Evolutionary conservation across 1,140 invertebrate species (phyloP), one percentile per base, ranked within the genome.

Genomic region (Hylaeus anthracinus): DNA sequence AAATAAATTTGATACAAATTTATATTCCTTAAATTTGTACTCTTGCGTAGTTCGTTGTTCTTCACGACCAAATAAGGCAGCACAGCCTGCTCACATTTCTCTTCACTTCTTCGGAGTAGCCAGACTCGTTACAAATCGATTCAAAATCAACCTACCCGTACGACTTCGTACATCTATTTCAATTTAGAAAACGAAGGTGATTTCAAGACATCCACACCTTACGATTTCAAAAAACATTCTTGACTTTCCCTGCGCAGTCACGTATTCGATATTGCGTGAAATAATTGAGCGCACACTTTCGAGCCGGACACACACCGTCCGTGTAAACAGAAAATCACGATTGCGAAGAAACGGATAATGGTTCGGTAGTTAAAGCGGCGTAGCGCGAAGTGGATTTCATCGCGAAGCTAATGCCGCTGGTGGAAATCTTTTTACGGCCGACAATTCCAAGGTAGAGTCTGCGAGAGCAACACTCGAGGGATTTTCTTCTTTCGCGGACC

Each of bases 381-480:
- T 8, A 15, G 8, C 15, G 41, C 51, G 14, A 12, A 55, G 51
- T 4, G 26, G 72, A 75, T 66, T 66, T 66, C 48, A 43, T 41
- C 39, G 3, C 41, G 64, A 14, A 39, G 41, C n/a, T 64, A 15
- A 43, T 75, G 51, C 61, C 39, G 51, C 72, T 12, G 15, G n/a
- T 66, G 53, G 63, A 66, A 66, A 75, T 75, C 63, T 66, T 75
- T 74, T 66, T 66, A 66, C 39, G n/a, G 39, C 53, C 51, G 51
- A 56, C 12, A 26, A 66, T 66, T 75, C 45, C 26, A 6, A n/a
- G 39, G 48, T 48, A 55, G 10, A 43, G 39, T 1, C 67, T 14
- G 9, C 12, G 8, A 53, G 14, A 48, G 43, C 3, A 66, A 75
- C 55, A n/a, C 51, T 53, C 63, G 12, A 66, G 63, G 63, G 72